Evolutionary conservation across 2,113 vertebrate genomes (phyloP).

Genomic region (Coreoperca whiteheadi): DNA sequence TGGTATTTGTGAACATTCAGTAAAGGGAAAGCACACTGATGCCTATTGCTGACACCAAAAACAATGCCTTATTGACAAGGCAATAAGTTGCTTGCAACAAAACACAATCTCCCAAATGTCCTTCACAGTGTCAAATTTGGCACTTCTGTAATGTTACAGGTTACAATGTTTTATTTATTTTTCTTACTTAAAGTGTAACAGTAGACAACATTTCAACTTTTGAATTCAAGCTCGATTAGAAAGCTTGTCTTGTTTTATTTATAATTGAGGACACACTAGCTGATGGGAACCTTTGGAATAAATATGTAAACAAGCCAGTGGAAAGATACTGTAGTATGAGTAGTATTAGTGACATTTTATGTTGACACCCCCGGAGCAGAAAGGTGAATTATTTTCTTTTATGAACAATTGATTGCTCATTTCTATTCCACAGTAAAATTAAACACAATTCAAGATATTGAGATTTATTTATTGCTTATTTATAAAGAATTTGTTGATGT

Average conservation of each 20-base stretch:
- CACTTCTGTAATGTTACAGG: not conserved
- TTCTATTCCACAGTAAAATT: not conserved
- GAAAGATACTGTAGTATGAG: not conserved
- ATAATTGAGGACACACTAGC: too few relatives aligned
- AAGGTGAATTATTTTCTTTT: not conserved
- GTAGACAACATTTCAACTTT: not conserved
- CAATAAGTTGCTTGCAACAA: conserved; percentile 24
- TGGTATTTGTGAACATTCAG: conserved; percentile 18
- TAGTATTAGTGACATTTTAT: not conserved
- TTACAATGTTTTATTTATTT: not conserved
- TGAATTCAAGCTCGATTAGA: not conserved
- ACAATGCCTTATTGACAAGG: conserved; percentile 21
- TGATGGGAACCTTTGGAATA: not conserved
- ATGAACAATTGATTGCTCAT: not conserved
- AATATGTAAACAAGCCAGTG: too few relatives aligned
- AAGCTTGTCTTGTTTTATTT: not conserved
- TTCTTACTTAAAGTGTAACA: conserved; percentile 4
- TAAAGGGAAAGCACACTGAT: conserved; percentile 31
- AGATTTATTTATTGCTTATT: not conserved
- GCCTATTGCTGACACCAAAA: conserved; percentile 23
- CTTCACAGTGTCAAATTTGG: conserved; percentile 12
- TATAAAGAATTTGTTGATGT: not conserved
- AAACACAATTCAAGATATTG: not conserved
- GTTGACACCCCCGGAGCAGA: not conserved
- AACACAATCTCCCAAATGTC: conserved; percentile 27